These are phyloP conservation scores for Dicycla oo DNA, from an alignment of 2,888 invertebrate genomes.

Conservation along the genomic window DNA sequence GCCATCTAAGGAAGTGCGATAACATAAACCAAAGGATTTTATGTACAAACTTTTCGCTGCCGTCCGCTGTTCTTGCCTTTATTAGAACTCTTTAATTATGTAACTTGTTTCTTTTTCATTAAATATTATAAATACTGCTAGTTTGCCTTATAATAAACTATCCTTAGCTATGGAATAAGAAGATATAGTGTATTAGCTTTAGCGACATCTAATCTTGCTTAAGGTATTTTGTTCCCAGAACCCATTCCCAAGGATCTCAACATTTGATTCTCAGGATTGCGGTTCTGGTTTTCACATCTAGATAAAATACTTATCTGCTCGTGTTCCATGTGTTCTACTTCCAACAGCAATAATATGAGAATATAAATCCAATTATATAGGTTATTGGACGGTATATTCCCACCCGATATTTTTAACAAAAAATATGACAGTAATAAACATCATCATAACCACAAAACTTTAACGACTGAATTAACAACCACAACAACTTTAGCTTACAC, in stretches of 20 bases:
- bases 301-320: background rate
- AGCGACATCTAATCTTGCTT: background rate
- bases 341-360: background rate
- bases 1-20: conserved; percentile 79
- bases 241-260: background rate
- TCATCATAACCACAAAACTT: conserved; percentile 38
- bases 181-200: background rate
- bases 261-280: background rate
- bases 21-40: conserved; percentile 83
- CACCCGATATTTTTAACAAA: conserved; percentile 27
- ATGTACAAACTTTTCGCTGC: conserved; percentile 70
- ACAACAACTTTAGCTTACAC: conserved; percentile 53
- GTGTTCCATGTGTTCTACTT: background rate
- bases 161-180: conserved; percentile 7
- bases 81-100: conserved; percentile 77
- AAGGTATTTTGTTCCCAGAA: background rate
- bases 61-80: conserved; percentile 67
- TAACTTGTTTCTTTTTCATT: conserved; percentile 67
- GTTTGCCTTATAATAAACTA: conserved; percentile 1
- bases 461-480: conserved; percentile 52
- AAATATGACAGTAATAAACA: conserved; percentile 45
- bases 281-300: background rate
- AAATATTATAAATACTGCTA: conserved; percentile 41
- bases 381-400: conserved; percentile 7
- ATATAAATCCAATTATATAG: conserved; percentile 25